Conservation (phyloP, 1,140 invertebrate species). For the Euwallacea fornicatus region DNA sequence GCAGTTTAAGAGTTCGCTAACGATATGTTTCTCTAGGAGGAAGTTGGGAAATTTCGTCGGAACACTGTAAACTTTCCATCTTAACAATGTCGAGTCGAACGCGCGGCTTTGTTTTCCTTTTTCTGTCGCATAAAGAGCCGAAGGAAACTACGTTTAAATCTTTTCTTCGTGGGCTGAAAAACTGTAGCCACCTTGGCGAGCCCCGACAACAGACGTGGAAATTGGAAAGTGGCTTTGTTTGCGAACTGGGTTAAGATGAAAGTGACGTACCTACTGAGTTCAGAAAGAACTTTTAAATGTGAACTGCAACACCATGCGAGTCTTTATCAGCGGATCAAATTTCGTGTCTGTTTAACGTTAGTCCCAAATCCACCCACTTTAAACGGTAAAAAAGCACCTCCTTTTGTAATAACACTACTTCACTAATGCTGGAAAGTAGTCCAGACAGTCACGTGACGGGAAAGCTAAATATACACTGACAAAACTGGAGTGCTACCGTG, state of each 20-base stretch:
- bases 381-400: not conserved
- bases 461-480: conserved; percentile 24
- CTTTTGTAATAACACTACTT: no score
- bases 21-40: not conserved
- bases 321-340: no score
- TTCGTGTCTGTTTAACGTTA: conserved; percentile 8
- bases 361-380: conserved; percentile 13
- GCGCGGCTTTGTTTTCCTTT: not conserved
- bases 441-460: conserved; percentile 23
- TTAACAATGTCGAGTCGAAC: not conserved
- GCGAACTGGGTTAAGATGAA: conserved; percentile 14
- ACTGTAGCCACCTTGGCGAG: not conserved
- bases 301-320: no score
- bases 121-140: not conserved
- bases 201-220: not conserved
- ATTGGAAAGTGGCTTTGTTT: conserved; percentile 13
- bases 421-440: not conserved
- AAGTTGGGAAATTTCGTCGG: not conserved
- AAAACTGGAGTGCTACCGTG: not conserved
- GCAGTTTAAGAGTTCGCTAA: not conserved
- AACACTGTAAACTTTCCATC: not conserved
- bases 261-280: not conserved
- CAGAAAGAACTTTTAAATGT: no score
- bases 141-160: conserved; percentile 1
- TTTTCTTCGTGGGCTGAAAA: not conserved